phyloP scores from a whole-genome alignment of 2,113 vertebrate genomes.

The Actinemys pallida region DNA sequence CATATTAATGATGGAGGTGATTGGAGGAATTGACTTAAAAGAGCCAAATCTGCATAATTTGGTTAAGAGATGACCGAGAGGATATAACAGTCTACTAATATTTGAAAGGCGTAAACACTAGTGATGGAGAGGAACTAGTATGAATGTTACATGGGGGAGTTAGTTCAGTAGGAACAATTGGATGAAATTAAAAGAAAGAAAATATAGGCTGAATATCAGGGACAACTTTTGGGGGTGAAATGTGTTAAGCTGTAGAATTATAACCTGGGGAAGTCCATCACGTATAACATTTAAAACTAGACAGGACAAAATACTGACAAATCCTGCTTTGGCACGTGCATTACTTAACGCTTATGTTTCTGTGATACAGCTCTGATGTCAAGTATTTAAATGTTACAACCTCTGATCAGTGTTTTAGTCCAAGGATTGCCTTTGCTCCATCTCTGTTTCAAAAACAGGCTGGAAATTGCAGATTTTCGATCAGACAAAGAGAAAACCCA shows the following conservation, averaged over 20 bases:
- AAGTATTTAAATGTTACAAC: background rate
- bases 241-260: background rate
- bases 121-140: background rate
- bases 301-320: background rate
- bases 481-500: slow-evolving; percentile 38
- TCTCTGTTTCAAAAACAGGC: background rate
- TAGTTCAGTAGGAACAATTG: background rate
- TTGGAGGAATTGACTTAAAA: background rate
- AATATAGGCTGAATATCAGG: background rate
- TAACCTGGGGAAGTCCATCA: background rate
- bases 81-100: background rate
- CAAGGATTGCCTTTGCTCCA: background rate
- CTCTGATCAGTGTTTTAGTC: background rate
- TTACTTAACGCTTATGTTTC: background rate
- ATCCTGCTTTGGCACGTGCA: background rate
- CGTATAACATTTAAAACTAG: background rate
- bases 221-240: background rate
- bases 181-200: background rate
- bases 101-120: background rate
- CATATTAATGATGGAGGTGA: background rate
- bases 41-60: background rate
- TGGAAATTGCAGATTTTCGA: slow-evolving; percentile 9
- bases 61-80: background rate
- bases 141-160: background rate
- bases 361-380: background rate